Conservation (phyloP, 2,113 vertebrate species). For the sheep (Ovis aries) region DNA sequence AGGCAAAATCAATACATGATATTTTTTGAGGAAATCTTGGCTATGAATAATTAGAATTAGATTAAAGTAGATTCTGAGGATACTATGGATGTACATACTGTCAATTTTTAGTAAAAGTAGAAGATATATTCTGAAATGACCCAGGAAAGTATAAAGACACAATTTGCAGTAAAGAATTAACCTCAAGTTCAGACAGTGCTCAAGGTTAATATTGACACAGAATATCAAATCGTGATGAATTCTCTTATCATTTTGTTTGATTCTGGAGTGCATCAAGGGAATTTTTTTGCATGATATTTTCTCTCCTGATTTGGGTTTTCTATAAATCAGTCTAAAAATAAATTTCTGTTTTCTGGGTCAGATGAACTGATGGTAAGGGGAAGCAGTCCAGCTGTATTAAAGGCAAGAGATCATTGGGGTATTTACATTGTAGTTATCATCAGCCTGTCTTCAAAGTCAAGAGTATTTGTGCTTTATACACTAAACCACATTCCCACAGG, state of each 20-base stretch:
- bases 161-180: background rate
- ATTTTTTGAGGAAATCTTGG: background rate
- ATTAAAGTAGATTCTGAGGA: background rate
- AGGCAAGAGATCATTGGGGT: background rate
- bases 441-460: background rate
- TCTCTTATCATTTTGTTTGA: background rate
- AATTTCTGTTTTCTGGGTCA: background rate
- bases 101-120: background rate
- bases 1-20: background rate
- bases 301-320: background rate
- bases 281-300: background rate
- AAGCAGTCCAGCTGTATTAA: background rate
- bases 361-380: background rate
- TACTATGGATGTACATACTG: background rate
- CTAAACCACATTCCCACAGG: background rate
- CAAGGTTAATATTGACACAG: background rate
- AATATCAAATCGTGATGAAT: background rate
- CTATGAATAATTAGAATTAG: background rate
- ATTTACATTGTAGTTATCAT: background rate
- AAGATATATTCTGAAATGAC: background rate
- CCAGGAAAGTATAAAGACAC: background rate
- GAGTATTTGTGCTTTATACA: background rate
- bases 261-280: background rate
- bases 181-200: background rate
- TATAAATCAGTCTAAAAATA: background rate